Conservation (phyloP, 2,888 invertebrate species). For the Prosopocoilus inquinatus region DNA sequence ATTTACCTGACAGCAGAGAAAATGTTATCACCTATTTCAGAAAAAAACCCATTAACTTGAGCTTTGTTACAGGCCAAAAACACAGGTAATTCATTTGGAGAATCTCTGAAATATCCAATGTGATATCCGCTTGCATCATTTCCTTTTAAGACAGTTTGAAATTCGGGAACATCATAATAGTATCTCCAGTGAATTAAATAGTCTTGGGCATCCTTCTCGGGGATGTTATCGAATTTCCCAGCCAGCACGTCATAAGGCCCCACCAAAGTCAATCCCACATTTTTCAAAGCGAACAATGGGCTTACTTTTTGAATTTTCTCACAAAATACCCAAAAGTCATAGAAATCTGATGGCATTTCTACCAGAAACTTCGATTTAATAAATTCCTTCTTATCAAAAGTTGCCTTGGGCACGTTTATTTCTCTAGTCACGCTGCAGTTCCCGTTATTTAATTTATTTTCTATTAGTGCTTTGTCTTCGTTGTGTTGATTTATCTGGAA, state of each 20-base stretch:
- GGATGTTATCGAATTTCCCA: slow-evolving; percentile 57
- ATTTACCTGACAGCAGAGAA: slow-evolving; percentile 77
- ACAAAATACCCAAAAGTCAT: slow-evolving; percentile 77
- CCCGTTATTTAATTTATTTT: background rate
- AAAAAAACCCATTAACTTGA: slow-evolving; percentile 65
- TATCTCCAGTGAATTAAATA: slow-evolving; percentile 86
- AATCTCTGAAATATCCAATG: slow-evolving; percentile 88
- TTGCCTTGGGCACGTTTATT: background rate
- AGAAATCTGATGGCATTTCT: slow-evolving; percentile 90
- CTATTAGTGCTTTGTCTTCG: background rate
- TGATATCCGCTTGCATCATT: slow-evolving; percentile 73
- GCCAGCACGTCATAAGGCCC: slow-evolving; percentile 85
- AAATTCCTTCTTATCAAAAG: slow-evolving; percentile 50
- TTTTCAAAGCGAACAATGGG: slow-evolving; percentile 63
- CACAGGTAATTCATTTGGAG: slow-evolving; percentile 68
- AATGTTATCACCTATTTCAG: slow-evolving; percentile 72
- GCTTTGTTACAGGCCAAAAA: slow-evolving; percentile 78
- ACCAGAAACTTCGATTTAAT: slow-evolving; percentile 76
- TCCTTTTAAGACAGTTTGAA: slow-evolving; percentile 76
- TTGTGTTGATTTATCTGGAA: background rate
- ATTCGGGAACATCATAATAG: slow-evolving; percentile 92
- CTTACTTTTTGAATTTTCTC: slow-evolving; percentile 55
- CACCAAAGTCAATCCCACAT: slow-evolving; percentile 70
- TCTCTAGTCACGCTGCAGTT: background rate
- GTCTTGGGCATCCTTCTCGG: slow-evolving; percentile 55